A percentile compares a stretch with the other conserved stretches of the same genome.
These are phyloP conservation scores for Lordiphosa andalusiaca DNA, from an alignment of 2,888 invertebrate species.

Conservation along the genomic window DNA sequence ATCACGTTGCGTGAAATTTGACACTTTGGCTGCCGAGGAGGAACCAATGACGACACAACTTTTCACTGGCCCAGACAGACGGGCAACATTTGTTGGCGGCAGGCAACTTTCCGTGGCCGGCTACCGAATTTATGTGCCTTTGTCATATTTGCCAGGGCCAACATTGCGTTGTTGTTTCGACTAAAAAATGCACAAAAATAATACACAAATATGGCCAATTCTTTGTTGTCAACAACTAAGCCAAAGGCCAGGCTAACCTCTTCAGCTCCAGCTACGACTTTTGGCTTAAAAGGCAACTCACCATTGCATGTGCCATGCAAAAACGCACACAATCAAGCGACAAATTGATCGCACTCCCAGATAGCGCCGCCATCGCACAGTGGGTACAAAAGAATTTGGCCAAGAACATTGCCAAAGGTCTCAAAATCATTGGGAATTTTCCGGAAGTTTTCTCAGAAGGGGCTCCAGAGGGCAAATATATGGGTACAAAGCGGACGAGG, in stretches of 20 bases:
- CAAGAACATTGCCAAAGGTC: too few relatives aligned
- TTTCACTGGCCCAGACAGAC: constrained; percentile 53
- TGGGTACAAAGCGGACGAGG: too few relatives aligned
- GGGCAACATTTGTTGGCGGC: constrained; percentile 51
- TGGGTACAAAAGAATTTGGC: constrained; percentile 3
- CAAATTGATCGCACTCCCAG: constrained; percentile 69
- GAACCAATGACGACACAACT: constrained; percentile 38
- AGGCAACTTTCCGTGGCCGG: constrained; percentile 25
- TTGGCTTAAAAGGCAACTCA: constrained; percentile 31
- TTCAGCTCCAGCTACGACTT: constrained; percentile 23
- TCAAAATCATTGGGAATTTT: neutral
- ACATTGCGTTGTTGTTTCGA: constrained; percentile 18
- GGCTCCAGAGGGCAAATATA: too few relatives aligned
- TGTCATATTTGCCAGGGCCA: constrained; percentile 65
- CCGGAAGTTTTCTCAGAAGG: neutral
- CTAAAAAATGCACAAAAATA: constrained; percentile 70
- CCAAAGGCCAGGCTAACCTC: constrained; percentile 36
- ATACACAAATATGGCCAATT: constrained; percentile 71
- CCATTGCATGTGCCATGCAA: constrained; percentile 52
- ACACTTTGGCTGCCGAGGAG: constrained; percentile 52
- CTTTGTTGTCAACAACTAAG: constrained; percentile 61
- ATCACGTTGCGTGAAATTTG: constrained; percentile 75
- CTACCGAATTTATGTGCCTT: constrained; percentile 73
- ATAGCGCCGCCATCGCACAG: constrained; percentile 42
- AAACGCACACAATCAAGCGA: constrained; percentile 70